phyloP scores from a whole-genome alignment of 2,113 vertebrate genomes.

The Saguinus midas region DNA sequence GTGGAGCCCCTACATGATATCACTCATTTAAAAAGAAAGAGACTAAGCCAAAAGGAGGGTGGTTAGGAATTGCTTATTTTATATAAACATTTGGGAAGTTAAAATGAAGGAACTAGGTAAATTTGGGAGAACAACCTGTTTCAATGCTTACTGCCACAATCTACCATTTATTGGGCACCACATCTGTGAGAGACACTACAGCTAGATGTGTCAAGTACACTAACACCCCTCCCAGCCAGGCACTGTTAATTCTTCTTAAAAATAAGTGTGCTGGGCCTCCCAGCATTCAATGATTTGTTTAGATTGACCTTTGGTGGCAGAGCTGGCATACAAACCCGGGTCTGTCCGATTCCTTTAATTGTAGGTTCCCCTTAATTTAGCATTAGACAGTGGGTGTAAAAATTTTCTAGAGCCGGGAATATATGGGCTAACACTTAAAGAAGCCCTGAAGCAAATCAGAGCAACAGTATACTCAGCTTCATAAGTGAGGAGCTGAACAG shows the following conservation, averaged over 20 bases:
- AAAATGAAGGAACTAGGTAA: neutral
- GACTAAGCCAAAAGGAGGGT: neutral
- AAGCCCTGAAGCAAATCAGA: neutral
- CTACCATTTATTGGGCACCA: neutral
- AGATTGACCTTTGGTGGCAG: neutral
- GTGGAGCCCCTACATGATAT: fast-evolving
- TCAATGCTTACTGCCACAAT: neutral
- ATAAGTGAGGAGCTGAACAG: neutral
- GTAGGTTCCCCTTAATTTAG: neutral
- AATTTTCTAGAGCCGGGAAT: neutral
- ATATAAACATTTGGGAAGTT: neutral
- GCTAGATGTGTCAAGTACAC: neutral
- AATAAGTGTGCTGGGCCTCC: neutral
- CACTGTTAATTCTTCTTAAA: neutral
- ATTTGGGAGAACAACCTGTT: neutral
- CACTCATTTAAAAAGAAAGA: neutral
- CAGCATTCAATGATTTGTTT: neutral
- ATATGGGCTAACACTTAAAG: neutral
- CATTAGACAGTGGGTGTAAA: neutral
- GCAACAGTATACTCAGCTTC: neutral
- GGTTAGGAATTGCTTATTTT: neutral
- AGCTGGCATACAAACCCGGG: neutral
- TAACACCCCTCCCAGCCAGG: neutral
- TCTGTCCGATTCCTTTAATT: neutral
- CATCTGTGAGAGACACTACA: neutral